phyloP scores from a whole-genome alignment of 2,888 invertebrate genomes.

The Megamerina dolium region DNA sequence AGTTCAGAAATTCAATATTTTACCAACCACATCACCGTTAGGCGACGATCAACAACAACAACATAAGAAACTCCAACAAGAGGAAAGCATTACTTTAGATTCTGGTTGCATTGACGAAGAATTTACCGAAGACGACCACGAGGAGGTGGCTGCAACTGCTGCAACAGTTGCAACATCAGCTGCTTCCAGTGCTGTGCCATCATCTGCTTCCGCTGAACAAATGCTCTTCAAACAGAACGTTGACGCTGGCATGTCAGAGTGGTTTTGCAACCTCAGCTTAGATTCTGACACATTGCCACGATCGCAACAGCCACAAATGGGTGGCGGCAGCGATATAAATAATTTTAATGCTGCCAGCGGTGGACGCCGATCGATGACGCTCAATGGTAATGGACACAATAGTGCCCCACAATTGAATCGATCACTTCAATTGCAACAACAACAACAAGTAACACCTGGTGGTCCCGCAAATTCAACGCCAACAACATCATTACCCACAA shows the following conservation, averaged over 20 bases:
- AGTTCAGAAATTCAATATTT: conserved; percentile 14
- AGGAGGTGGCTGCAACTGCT: conserved; percentile 12
- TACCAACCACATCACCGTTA: conserved; percentile 3
- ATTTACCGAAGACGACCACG: conserved; percentile 22
- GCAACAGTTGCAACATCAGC: conserved; percentile 8
- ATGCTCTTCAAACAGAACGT: conserved; percentile 66
- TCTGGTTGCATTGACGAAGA: conserved; percentile 34
- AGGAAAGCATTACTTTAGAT: conserved; percentile 23
- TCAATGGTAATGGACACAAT: neutral
- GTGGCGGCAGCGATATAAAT: conserved; percentile 15
- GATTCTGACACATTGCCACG: conserved; percentile 33
- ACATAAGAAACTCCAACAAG: conserved; percentile 7
- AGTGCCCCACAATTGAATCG: neutral
- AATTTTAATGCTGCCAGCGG: conserved; percentile 20
- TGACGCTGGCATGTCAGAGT: conserved; percentile 56
- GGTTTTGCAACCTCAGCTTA: conserved; percentile 57
- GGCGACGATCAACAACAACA: conserved; percentile 6
- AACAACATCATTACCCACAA: conserved; percentile 4
- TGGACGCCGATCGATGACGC: conserved; percentile 12
- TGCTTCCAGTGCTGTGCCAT: neutral
- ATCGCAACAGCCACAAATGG: conserved; percentile 4
- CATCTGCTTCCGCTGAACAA: neutral
- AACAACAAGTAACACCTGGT: conserved; percentile 11
- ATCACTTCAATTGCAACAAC: conserved; percentile 3
- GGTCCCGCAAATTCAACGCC: conserved; percentile 4